Base-by-base conservation (phyloP, 2,888 invertebrate species). In the Coenonympha glycerion region DNA sequence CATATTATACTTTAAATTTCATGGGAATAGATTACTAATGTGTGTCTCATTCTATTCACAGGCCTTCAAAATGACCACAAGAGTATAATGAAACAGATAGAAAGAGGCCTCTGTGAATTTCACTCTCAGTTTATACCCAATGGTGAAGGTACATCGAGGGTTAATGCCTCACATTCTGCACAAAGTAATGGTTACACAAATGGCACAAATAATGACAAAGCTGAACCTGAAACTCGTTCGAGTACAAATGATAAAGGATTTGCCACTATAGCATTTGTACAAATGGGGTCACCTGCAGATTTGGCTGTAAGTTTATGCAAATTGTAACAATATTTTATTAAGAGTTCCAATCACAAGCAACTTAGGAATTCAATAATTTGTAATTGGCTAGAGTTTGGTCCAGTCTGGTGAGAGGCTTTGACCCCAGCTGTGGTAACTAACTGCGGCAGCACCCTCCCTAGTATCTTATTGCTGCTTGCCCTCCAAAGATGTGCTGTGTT, bases 51-150 rank as follows among this genome's bases (percentile, higher is more conserved):
- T 4, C 24, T 24, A 15, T 22, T 63, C 68, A 8, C 66, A 95
- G 95, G 92, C 72, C 87, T 97, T 15, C 94, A 93, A 79, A 98
- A 97, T 83, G 98, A 98, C 77, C 92, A 95, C 69, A 95, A 93
- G 73, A 88, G 84, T 1, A 52, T 97, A 24, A 96, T 97, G 93
- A 91, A 91, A 57, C 89, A 91, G 69, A 97, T 98, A 61, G 97
- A 97, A 71, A 83, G 88, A 58, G 92, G 92, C 1, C 77, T 97
- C 5, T 89, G 91, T 51, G 89, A 90, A 53, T 85, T 93, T 1
- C 92, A 93, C 61, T 71, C 88, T 1, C 77, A 89, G 6, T 60
- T 74, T 9, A 50, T 58, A 11, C 57, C 57, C 39, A 62, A 60
- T 33, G 60, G 61, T 6, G 60, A 57, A 30, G 48, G 53, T 1